phyloP scores from a whole-genome alignment of 2,113 vertebrate genomes.

The Grus americana region DNA sequence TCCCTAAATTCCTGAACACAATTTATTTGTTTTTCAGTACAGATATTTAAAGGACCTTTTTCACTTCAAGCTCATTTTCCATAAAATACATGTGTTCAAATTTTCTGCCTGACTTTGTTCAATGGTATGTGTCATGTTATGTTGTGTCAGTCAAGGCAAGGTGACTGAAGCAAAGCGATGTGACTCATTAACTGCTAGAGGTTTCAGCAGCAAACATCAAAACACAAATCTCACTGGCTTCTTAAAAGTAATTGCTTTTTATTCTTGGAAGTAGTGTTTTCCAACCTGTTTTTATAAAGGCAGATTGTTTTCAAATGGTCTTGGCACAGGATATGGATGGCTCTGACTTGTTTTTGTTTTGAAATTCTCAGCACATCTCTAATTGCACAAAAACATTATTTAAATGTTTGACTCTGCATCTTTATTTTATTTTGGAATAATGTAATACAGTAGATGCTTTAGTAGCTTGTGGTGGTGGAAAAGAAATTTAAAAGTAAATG shows the following conservation, averaged over 20 bases:
- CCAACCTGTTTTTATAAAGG: not conserved
- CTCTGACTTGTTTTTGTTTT: not conserved
- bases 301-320: not conserved
- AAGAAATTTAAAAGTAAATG: not conserved
- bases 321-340: not conserved
- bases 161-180: not conserved
- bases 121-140: not conserved
- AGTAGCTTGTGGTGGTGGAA: not conserved
- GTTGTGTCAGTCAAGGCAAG: not conserved
- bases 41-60: not conserved
- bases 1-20: not conserved
- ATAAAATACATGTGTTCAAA: not conserved
- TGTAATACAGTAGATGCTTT: not conserved
- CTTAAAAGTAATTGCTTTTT: conserved; percentile 22
- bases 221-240: not conserved
- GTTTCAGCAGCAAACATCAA: not conserved
- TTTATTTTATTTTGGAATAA: conserved; percentile 1
- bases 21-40: not conserved
- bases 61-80: not conserved
- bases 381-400: not conserved
- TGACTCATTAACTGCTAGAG: not conserved
- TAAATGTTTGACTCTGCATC: not conserved
- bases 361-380: not conserved
- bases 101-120: not conserved
- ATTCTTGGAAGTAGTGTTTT: not conserved